These are phyloP conservation scores for Drosophila pachea DNA, from an alignment of 1,140 invertebrate species.

Conservation along the genomic window DNA sequence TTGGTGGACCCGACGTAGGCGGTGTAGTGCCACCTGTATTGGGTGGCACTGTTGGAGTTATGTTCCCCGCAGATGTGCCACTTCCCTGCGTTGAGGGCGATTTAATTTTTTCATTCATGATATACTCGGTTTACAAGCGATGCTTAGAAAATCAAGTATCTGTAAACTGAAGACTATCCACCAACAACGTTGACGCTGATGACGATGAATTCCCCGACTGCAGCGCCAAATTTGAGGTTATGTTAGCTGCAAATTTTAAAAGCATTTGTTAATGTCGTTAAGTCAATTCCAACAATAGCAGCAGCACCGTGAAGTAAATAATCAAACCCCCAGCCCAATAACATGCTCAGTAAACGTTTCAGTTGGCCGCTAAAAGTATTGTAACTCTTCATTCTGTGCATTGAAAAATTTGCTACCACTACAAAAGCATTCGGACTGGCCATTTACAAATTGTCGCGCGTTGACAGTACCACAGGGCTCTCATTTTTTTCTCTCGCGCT, in stretches of 20 bases:
- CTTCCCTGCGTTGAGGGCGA: constrained; percentile 69
- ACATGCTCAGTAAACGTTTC: constrained; percentile 28
- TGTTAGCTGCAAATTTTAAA: constrained; percentile 74
- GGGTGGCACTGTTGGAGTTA: constrained; percentile 30
- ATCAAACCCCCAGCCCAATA: constrained; percentile 12
- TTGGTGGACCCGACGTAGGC: constrained; percentile 65
- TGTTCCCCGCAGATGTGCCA: constrained; percentile 44
- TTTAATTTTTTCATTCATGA: constrained; percentile 78
- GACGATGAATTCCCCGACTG: constrained; percentile 68
- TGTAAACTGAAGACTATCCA: constrained; percentile 52
- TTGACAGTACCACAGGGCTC: constrained; percentile 58
- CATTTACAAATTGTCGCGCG: constrained; percentile 57
- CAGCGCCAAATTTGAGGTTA: constrained; percentile 76
- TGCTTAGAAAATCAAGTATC: constrained; percentile 35
- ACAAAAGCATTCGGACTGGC: constrained; percentile 50
- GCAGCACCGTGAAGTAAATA: constrained; percentile 25
- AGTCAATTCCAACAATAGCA: constrained; percentile 5
- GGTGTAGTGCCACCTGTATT: constrained; percentile 51
- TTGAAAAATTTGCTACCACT: constrained; percentile 62
- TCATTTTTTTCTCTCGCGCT: constrained; percentile 43
- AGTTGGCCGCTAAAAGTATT: constrained; percentile 51
- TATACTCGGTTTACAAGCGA: constrained; percentile 29
- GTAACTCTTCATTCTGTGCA: constrained; percentile 64
- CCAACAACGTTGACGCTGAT: constrained; percentile 65
- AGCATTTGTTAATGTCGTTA: constrained; percentile 57